Evolutionary conservation across 2,888 invertebrate genomes (phyloP).

Genomic region (Hyles lineata): DNA sequence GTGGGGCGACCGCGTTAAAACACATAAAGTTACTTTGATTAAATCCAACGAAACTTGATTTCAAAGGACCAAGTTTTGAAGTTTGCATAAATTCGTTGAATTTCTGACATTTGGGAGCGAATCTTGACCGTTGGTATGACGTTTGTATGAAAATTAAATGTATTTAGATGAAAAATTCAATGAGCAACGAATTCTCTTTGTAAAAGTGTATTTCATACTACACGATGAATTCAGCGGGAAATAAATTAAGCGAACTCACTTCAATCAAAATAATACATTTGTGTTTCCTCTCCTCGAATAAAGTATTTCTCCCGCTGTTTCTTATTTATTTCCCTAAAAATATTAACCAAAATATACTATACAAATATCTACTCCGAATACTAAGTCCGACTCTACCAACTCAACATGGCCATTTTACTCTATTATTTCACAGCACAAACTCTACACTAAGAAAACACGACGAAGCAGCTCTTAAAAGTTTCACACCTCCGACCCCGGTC

Average conservation of each 20-base stretch:
- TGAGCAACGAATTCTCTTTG: not conserved
- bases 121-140: constrained; percentile 28
- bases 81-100: constrained; percentile 39
- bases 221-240: not conserved
- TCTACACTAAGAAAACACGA: not conserved
- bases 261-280: too few relatives aligned
- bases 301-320: too few relatives aligned
- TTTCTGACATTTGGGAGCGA: constrained; percentile 34
- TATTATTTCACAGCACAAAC: not conserved
- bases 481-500: not conserved
- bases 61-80: constrained; percentile 53
- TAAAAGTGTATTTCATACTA: not conserved
- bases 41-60: constrained; percentile 54
- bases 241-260: not conserved
- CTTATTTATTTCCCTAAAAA: too few relatives aligned
- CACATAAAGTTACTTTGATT: constrained; percentile 61
- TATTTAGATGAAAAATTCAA: constrained; percentile 32
- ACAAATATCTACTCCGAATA: too few relatives aligned
- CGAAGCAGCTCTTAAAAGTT: not conserved
- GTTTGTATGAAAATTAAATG: constrained; percentile 22
- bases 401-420: not conserved
- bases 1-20: constrained; percentile 52
- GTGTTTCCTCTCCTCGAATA: too few relatives aligned
- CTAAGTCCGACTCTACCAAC: not conserved
- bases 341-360: too few relatives aligned